Base-by-base conservation (phyloP, 2,113 vertebrate genomes). In the Sphaerodactylus townsendi region DNA sequence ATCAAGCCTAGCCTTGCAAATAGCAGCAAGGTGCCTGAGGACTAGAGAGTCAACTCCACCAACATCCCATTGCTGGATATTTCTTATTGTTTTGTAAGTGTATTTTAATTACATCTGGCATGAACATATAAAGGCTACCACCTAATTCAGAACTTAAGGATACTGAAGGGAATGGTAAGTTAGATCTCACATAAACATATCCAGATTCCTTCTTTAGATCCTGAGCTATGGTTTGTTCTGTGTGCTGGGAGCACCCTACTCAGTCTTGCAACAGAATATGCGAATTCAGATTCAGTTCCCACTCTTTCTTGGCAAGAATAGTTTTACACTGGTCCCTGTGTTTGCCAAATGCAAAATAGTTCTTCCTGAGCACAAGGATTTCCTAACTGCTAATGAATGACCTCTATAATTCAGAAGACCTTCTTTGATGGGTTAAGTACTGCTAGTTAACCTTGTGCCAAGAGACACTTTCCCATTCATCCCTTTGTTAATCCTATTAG, bases 401-500 rank as follows among this genome's bases (percentile, higher is more conserved):
- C 53, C 68, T 64, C 37, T 77, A 62, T 46, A 71, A 72, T 64
- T 72, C 76, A 78, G 74, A 85, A 79, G 44, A 28, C 14, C 59
- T 85, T 79, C 53, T 72, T 79, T 37, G n/a, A 79, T 79, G 69
- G 68, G 39, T 72, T 85, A 78, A 85, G 44, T 85, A 48, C 56
- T 79, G 68, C 53, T 79, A 48, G 75, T 84, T 84, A 79, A 85
- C 83, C 75, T 85, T 65, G 39, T 78, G 74, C 76, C 66, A 79
- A 44, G 37, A 85, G 53, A 64, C 76, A 48, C 41, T 79, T 85
- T 72, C 69, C 76, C 72, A 23, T 85, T 72, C 66, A 64, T 79
- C 39, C 83, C 35, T 78, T 79, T 41, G 65, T 70, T 85, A 85
- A 84, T 84, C 66, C 65, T 84, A 37, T 71, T 59, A 71, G 65